phyloP scores from a whole-genome alignment of 1,140 invertebrate species.

The Drosophila littoralis region DNA sequence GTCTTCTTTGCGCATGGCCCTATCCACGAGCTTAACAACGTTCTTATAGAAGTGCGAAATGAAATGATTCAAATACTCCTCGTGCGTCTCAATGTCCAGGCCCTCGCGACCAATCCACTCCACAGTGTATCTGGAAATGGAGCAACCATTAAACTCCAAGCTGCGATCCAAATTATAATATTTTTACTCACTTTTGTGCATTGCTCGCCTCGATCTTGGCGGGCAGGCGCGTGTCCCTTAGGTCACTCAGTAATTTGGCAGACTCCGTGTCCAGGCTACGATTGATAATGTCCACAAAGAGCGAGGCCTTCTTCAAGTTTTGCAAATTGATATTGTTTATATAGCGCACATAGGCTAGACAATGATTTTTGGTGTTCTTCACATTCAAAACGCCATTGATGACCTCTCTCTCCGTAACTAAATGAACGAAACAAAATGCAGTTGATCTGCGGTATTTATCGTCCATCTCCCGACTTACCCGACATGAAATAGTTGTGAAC shows the following conservation, averaged over 20 bases:
- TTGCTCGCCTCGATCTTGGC: conserved; percentile 95
- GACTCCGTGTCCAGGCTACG: conserved; percentile 97
- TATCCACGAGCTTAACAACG: conserved; percentile 95
- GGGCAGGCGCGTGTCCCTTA: conserved; percentile 94
- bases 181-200: conserved; percentile 90
- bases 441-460: neutral
- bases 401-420: conserved; percentile 98
- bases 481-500: conserved; percentile 99
- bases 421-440: conserved; percentile 58
- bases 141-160: neutral
- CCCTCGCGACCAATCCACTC: conserved; percentile 99
- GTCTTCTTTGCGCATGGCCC: conserved; percentile 98
- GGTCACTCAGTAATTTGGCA: conserved; percentile 93
- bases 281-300: conserved; percentile 98
- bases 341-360: conserved; percentile 96
- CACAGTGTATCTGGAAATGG: conserved; percentile 92
- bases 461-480: conserved; percentile 86
- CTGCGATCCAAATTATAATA: neutral
- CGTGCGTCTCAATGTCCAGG: conserved; percentile 95
- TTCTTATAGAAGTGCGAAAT: conserved; percentile 97
- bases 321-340: conserved; percentile 99
- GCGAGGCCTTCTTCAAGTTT: conserved; percentile 95
- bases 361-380: conserved; percentile 97
- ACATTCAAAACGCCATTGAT: conserved; percentile 97
- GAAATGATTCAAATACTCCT: conserved; percentile 97